These are phyloP conservation scores for Agrotis ipsilon DNA, from an alignment of 2,888 invertebrate genomes.

Conservation along the genomic window DNA sequence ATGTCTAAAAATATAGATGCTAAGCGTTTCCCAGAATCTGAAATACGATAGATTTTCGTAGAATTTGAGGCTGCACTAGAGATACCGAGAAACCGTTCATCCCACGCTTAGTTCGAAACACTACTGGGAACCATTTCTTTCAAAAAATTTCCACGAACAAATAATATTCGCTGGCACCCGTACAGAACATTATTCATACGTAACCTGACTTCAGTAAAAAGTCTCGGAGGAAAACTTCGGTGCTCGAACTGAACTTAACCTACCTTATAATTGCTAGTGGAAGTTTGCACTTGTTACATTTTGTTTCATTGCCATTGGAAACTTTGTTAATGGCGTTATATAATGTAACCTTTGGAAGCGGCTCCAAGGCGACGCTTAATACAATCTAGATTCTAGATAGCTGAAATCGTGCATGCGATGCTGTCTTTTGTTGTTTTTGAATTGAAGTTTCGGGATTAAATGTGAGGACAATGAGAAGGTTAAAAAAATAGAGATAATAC, in stretches of 20 bases:
- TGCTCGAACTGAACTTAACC: constrained; percentile 58
- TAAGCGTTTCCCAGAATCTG: constrained; percentile 20
- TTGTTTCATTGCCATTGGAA: constrained; percentile 68
- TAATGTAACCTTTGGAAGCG: constrained; percentile 63
- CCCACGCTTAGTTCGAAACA: constrained; percentile 42
- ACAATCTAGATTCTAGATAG: constrained; percentile 62
- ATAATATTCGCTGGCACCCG: constrained; percentile 68
- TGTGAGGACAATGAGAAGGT: constrained; percentile 9
- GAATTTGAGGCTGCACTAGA: constrained; percentile 44
- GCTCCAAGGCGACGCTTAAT: constrained; percentile 47
- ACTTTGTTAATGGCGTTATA: constrained; percentile 66
- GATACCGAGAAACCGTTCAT: constrained; percentile 49
- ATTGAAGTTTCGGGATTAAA: constrained; percentile 33
- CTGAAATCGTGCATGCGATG: constrained; percentile 55
- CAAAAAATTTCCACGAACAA: constrained; percentile 63
- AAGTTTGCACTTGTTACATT: constrained; percentile 60
- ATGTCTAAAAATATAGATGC: neutral
- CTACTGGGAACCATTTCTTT: constrained; percentile 58
- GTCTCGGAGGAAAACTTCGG: constrained; percentile 59
- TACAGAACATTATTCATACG: constrained; percentile 75
- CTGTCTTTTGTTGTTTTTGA: constrained; percentile 43
- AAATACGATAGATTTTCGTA: constrained; percentile 5
- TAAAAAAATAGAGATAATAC: neutral
- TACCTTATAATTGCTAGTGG: constrained; percentile 61
- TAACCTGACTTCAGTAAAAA: constrained; percentile 65